Conservation (phyloP, 2,888 invertebrate genomes). For the Itoplectis maculator region DNA sequence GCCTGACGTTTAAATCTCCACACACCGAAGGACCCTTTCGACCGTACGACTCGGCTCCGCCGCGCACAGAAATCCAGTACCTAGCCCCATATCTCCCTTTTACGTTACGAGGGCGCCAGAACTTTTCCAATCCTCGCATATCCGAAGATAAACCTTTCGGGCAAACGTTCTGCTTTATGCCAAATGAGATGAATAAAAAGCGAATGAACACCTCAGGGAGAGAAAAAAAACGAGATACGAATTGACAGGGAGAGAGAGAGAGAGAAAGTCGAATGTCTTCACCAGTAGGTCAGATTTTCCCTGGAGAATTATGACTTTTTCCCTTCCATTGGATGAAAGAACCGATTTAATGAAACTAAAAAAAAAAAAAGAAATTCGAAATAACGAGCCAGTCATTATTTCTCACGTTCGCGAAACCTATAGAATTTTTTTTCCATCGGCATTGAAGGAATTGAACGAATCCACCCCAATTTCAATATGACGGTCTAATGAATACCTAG, state of each 20-base stretch:
- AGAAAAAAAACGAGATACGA: slow-evolving; percentile 32
- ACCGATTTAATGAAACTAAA: neutral
- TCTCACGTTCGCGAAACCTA: too few species aligned
- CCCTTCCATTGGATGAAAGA: slow-evolving; percentile 6
- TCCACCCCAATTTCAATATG: too few species aligned
- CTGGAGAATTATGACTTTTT: slow-evolving; percentile 23
- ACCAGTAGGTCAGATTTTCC: slow-evolving; percentile 22
- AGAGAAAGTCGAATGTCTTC: slow-evolving; percentile 32
- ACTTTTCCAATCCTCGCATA: slow-evolving; percentile 64
- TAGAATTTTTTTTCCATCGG: too few species aligned
- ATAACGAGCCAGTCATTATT: too few species aligned
- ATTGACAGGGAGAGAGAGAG: neutral
- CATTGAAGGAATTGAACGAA: too few species aligned
- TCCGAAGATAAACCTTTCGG: slow-evolving; percentile 60
- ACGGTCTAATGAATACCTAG: too few species aligned
- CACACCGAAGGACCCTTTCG: slow-evolving; percentile 41
- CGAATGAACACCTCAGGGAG: slow-evolving; percentile 9
- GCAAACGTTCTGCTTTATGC: slow-evolving; percentile 43
- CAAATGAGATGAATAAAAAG: slow-evolving; percentile 59
- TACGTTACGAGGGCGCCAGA: slow-evolving; percentile 50
- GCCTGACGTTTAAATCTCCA: slow-evolving; percentile 65
- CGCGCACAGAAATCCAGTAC: slow-evolving; percentile 29
- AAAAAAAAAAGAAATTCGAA: neutral
- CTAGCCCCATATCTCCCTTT: slow-evolving; percentile 31
- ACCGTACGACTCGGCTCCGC: slow-evolving; percentile 39